Evolutionary conservation across 1,140 invertebrate species (phyloP), one percentile per base, ranked within the genome.

Genomic region (Oryzaephilus surinamensis): DNA sequence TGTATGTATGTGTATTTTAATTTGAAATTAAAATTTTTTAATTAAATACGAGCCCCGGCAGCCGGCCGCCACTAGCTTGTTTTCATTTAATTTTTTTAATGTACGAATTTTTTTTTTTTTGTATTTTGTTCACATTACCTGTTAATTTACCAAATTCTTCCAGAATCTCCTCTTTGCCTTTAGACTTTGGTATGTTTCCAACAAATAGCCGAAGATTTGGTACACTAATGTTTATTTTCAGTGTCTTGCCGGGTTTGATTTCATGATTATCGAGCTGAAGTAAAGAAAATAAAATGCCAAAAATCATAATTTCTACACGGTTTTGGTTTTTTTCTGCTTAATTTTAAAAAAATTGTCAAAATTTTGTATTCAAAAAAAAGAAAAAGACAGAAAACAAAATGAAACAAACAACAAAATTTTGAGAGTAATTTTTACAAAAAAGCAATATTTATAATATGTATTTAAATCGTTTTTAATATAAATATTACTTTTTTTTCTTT

Each of bases 151-250:
- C 82, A 84, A 98, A 97, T 81, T 98, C 95, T 76, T 97, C 92
- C 80, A 93, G 83, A 76, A 99, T 97, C 81, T 98, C 93, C 76
- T 97, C 92, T 91, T 93, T 96, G 77, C 90, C 87, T 86, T 97
- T 97, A 76, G 89, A 95, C 81, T 98, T 98, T 79, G 95, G 95
- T 84, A 99, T 97, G 83, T 98, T 98, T 75, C 95, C 95, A 76
- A 98, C 89, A 82, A 98, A 99, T 78, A 99, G 88, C 76, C 94
- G 90, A 71, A 95, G 87, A 81, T 98, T 98, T 73, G 94, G 92
- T 80, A 97, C 88, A 71, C 93, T 97, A 82, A 97, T 90, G 82
- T 97, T 98, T 76, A 97, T 92, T 92, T 97, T 97, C 73, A 98
- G 81, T 74, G 81, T 81, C 81, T 96, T 96, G 75, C 92, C 92